A percentile compares a stretch with the other conserved stretches of the same genome.
Evolutionary conservation across 1,140 invertebrate species (phyloP).

Genomic region (Pinna nobilis): DNA sequence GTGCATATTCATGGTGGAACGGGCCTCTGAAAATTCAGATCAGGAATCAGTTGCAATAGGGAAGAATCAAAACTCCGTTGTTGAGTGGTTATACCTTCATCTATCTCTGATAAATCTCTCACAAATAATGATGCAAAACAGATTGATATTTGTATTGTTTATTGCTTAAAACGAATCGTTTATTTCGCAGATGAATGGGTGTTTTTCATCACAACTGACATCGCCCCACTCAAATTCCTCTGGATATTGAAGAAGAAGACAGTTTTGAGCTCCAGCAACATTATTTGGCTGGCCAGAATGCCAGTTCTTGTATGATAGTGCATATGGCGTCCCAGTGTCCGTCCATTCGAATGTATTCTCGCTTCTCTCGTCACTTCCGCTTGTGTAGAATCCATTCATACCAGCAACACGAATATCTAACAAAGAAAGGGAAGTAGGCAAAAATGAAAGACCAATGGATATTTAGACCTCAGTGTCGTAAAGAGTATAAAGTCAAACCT

Average conservation of each 20-base stretch:
- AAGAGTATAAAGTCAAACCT: too few relatives aligned
- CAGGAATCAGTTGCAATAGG: too few relatives aligned
- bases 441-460: too few relatives aligned
- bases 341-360: constrained; percentile 51
- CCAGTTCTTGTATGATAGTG: constrained; percentile 46
- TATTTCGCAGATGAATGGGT: constrained; percentile 53
- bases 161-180: not conserved
- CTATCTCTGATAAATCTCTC: too few relatives aligned
- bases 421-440: not conserved
- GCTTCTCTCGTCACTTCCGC: constrained; percentile 38
- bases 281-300: constrained; percentile 53
- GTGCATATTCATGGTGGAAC: too few relatives aligned
- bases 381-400: constrained; percentile 41
- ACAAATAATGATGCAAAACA: too few relatives aligned
- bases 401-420: not conserved
- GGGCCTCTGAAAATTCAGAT: too few relatives aligned
- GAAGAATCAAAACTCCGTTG: too few relatives aligned
- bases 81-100: too few relatives aligned
- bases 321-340: constrained; percentile 32
- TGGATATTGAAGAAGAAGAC: constrained; percentile 49
- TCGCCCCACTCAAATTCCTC: constrained; percentile 54
- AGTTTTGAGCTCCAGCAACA: constrained; percentile 46
- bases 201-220: constrained; percentile 37
- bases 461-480: too few relatives aligned
- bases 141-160: too few relatives aligned